Evolutionary conservation across 1,140 invertebrate genomes (phyloP), one percentile per base, ranked within the genome.

Genomic region (Drosophila leontia): DNA sequence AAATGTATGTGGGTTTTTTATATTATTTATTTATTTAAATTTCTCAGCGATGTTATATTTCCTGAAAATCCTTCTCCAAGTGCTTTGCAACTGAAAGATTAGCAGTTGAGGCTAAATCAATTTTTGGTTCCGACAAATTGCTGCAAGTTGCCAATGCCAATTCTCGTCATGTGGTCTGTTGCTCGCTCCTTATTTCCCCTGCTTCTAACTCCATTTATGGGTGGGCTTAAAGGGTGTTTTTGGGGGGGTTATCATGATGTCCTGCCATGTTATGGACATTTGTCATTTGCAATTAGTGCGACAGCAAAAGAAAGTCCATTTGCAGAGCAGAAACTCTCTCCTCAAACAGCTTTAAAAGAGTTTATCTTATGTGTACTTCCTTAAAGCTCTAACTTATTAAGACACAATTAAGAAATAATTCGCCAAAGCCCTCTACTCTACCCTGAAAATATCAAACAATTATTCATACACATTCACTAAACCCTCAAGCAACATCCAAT

Each of bases 251-350:
- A 13, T 23, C 8, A 26, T 44, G 62, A 12, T 15, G 35, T 6
- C 7, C 13, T 23, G 32, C 17, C 37, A 53, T 75, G 70, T 32
- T 34, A 19, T 60, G 42, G 50, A 61, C 60, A 69, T 78, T 87
- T 88, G 83, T 86, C 84, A 81, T 84, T 65, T 70, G 84, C 85
- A 88, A 88, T 88, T 88, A 88, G 85, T 76, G 75, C 48, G 39
- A 79, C 68, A 76, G 68, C 85, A 26, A 61, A 13, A 35, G 57
- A 35, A 45, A 35, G 57, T 42, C 29, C 55, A 15, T 42, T 63
- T 41, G 72, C 57, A 58, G 62, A 69, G 59, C n/a, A 5, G 17
- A 23, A 37, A 13, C 7, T 62, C 44, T 19, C n/a, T 8, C 12
- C 7, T 6, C 7, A 35, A 23, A 13, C 34, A 15, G 8, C 34